phyloP scores from a whole-genome alignment of 2,888 invertebrate genomes.

The Ichneumoninae sp. region DNA sequence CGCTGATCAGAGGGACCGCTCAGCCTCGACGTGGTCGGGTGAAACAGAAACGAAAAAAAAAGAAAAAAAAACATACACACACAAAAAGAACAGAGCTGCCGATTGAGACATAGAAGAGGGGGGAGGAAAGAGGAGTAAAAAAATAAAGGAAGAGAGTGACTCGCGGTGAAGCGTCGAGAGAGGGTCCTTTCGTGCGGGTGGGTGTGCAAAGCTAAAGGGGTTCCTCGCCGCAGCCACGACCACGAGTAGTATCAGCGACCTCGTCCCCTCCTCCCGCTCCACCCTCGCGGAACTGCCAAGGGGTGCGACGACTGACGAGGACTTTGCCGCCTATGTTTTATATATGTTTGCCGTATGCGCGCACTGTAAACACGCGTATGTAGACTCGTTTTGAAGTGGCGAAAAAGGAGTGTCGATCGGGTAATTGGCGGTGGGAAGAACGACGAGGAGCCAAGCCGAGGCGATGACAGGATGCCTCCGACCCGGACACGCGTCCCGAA shows the following conservation, averaged over 20 bases:
- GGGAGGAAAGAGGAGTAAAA: slow-evolving; percentile 19
- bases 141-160: slow-evolving; percentile 38
- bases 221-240: slow-evolving; percentile 66
- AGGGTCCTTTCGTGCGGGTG: slow-evolving; percentile 78
- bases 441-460: slow-evolving; percentile 74
- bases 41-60: slow-evolving; percentile 37
- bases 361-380: neutral
- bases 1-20: slow-evolving; percentile 82
- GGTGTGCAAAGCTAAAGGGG: slow-evolving; percentile 73
- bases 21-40: slow-evolving; percentile 66
- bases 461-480: slow-evolving; percentile 84
- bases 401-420: slow-evolving; percentile 57
- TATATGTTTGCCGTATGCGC: neutral
- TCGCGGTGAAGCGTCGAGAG: slow-evolving; percentile 65
- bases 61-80: neutral
- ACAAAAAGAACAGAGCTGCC: slow-evolving; percentile 40
- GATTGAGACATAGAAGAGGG: slow-evolving; percentile 37
- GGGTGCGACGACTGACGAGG: slow-evolving; percentile 26
- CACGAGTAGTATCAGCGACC: slow-evolving; percentile 53
- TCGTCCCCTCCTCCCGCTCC: neutral
- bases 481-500: slow-evolving; percentile 79
- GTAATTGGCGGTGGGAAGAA: slow-evolving; percentile 25
- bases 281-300: neutral
- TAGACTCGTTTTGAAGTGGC: slow-evolving; percentile 74
- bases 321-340: slow-evolving; percentile 12